phyloP scores from a whole-genome alignment of 2,113 vertebrate species.

The Seriola quinqueradiata region DNA sequence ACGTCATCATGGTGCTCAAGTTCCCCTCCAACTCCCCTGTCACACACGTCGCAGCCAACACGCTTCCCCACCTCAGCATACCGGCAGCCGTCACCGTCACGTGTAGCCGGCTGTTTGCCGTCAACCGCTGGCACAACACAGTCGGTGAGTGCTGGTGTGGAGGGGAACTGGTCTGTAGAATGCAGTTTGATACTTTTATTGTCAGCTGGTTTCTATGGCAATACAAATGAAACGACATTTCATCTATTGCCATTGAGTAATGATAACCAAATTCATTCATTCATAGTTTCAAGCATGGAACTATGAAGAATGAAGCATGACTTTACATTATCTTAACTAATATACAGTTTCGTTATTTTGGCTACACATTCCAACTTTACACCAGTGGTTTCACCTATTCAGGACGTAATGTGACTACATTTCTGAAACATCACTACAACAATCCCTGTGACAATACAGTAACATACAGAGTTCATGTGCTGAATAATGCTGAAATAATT shows the following conservation, averaged over 20 bases:
- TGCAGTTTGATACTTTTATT: neutral
- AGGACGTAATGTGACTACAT: neutral
- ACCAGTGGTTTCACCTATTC: neutral
- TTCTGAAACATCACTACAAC: neutral
- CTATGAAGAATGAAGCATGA: no score
- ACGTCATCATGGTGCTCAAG: slow-evolving; percentile 99
- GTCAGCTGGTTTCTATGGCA: neutral
- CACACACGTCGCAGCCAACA: slow-evolving; percentile 98
- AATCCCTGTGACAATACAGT: neutral
- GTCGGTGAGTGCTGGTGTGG: slow-evolving; percentile 88
- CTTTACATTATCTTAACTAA: no score
- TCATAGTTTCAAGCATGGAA: no score
- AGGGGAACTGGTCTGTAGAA: neutral
- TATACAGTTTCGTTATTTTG: no score
- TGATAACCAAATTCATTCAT: no score
- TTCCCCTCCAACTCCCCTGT: slow-evolving; percentile 99
- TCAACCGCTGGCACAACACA: slow-evolving; percentile 99
- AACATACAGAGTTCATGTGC: neutral
- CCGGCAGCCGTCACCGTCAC: slow-evolving; percentile 98
- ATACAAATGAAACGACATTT: neutral
- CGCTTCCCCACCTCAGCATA: slow-evolving; percentile 96
- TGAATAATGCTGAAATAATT: neutral
- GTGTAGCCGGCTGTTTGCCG: slow-evolving; percentile 97
- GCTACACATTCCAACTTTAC: no score
- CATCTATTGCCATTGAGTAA: neutral